These are phyloP conservation scores for Acrocephalus arundinaceus DNA, from an alignment of 2,113 vertebrate genomes.

Conservation along the genomic window DNA sequence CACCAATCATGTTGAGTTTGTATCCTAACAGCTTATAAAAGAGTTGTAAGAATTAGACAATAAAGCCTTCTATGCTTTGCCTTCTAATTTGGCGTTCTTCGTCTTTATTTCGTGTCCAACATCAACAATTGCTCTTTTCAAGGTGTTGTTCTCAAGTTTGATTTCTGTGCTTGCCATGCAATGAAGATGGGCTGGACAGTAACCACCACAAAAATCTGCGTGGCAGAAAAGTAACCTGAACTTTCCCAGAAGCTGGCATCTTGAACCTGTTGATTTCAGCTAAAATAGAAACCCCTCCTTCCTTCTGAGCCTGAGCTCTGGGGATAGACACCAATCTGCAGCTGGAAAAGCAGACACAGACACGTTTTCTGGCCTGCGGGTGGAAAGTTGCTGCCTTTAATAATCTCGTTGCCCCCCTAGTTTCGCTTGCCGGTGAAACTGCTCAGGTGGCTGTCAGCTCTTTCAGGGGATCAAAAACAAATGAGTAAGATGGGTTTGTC, in stretches of 20 bases:
- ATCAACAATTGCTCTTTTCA: neutral
- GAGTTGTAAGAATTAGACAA: too few species aligned
- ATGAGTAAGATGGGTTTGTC: neutral
- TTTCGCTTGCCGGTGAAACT: neutral
- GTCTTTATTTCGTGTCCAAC: too few species aligned
- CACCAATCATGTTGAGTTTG: too few species aligned
- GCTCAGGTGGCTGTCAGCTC: neutral
- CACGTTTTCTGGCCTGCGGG: neutral
- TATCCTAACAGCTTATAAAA: too few species aligned
- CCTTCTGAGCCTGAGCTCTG: neutral
- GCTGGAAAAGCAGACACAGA: neutral
- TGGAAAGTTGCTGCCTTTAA: neutral
- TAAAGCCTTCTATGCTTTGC: too few species aligned
- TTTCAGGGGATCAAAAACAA: neutral
- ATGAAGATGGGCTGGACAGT: neutral
- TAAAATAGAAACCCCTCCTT: neutral
- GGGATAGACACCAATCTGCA: neutral
- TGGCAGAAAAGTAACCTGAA: too few species aligned
- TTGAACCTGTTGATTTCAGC: neutral
- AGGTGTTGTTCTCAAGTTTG: neutral
- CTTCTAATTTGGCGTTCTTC: too few species aligned
- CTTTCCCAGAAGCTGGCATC: neutral
- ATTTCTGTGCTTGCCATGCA: neutral
- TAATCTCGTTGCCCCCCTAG: neutral
- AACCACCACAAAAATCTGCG: neutral